A percentile compares a stretch with the other conserved stretches of the same genome.
These are phyloP conservation scores for Microhierax caerulescens DNA, from an alignment of 2,797 vertebrate genomes.

Conservation along the genomic window DNA sequence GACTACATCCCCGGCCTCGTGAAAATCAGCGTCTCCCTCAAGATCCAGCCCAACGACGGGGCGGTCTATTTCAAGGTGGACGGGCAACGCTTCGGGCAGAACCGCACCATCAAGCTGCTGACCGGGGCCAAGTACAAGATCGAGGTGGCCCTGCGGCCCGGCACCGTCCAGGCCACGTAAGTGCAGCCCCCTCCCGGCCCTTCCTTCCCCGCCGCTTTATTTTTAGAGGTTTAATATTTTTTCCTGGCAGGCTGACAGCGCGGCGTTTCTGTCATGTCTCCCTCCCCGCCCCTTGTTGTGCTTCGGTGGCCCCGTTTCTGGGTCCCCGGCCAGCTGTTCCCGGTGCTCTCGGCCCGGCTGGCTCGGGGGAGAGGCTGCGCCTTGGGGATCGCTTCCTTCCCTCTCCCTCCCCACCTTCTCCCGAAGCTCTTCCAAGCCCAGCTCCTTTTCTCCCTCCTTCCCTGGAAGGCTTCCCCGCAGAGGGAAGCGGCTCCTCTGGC, in stretches of 20 bases:
- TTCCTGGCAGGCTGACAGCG: conserved; percentile 45
- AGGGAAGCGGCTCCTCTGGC: not conserved
- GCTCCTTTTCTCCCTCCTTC: not conserved
- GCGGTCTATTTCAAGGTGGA: conserved; percentile 94
- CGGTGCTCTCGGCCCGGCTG: not conserved
- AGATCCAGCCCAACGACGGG: conserved; percentile 90
- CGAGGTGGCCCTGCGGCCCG: conserved; percentile 89
- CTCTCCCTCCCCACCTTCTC: not conserved
- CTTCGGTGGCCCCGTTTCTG: not conserved
- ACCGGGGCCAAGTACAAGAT: conserved; percentile 94
- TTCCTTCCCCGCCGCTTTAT: not conserved
- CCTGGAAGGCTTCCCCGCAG: not conserved
- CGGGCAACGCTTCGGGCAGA: conserved; percentile 93
- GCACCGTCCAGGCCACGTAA: conserved; percentile 90
- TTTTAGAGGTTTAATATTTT: conserved; percentile 31
- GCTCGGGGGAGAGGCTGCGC: fast-evolving
- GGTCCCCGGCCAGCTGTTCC: not conserved
- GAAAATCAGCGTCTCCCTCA: conserved; percentile 88
- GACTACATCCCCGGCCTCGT: conserved; percentile 87
- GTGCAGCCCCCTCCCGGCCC: conserved; percentile 33
- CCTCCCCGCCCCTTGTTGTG: not conserved
- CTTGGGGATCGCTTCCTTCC: not conserved
- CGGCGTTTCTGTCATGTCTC: not conserved
- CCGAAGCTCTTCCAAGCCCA: not conserved
- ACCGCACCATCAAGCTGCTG: conserved; percentile 93